Conservation (phyloP, 2,888 invertebrate genomes). For the Cheilosia vulpina region DNA sequence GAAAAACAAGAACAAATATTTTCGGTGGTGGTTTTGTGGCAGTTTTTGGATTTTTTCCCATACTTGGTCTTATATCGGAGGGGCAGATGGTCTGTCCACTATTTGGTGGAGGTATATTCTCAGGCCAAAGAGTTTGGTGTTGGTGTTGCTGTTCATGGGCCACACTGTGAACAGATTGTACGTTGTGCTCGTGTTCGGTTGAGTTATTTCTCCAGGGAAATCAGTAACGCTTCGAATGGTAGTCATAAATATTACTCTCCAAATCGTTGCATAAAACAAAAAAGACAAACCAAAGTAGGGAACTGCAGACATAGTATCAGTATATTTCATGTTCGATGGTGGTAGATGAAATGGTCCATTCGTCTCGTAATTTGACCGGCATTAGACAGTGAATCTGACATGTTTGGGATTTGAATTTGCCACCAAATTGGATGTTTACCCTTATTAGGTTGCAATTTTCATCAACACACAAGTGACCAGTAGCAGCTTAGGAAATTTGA, state of each 20-base stretch:
- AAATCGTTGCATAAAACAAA: slow-evolving; percentile 39
- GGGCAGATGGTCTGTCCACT: slow-evolving; percentile 6
- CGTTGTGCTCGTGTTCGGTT: slow-evolving; percentile 59
- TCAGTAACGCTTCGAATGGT: slow-evolving; percentile 66
- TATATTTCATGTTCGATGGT: slow-evolving; percentile 11
- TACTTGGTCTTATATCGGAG: neutral
- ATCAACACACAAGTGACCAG: too few species aligned
- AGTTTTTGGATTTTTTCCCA: slow-evolving; percentile 41
- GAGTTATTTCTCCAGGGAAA: slow-evolving; percentile 70
- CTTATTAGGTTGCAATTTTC: slow-evolving; percentile 2
- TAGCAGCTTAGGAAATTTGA: too few species aligned
- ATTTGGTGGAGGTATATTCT: slow-evolving; percentile 13
- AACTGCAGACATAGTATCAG: slow-evolving; percentile 20
- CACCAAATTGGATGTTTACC: slow-evolving; percentile 15
- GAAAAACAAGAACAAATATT: slow-evolving; percentile 39
- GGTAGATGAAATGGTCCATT: slow-evolving; percentile 7
- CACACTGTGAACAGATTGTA: slow-evolving; percentile 66
- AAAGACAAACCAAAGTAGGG: slow-evolving; percentile 4
- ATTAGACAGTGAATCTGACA: slow-evolving; percentile 53
- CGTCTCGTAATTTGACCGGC: slow-evolving; percentile 44
- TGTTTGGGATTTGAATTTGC: slow-evolving; percentile 52
- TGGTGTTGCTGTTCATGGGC: slow-evolving; percentile 58
- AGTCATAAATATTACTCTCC: slow-evolving; percentile 66
- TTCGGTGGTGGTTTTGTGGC: slow-evolving; percentile 41
- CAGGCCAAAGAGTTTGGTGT: slow-evolving; percentile 10